Base-by-base conservation (phyloP, 2,113 vertebrate species). In the Phyllostomus discolor region DNA sequence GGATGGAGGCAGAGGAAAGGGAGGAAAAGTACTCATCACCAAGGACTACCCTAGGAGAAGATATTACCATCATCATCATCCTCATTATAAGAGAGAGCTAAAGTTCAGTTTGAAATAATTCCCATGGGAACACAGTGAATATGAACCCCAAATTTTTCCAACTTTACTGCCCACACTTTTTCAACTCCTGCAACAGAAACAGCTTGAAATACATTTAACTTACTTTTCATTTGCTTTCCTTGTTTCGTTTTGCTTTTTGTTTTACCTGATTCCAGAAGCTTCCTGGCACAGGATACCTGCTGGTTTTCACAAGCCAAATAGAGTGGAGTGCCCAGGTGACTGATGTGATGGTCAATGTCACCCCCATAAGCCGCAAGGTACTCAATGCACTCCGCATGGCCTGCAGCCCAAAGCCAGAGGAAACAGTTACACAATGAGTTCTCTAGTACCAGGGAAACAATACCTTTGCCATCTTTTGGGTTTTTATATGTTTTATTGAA, bases 201-300 rank as follows among this genome's bases (percentile, higher is more conserved):
- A 66, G 54, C 28, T 76, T 83, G 33, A 87, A 85, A 67, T 46
- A 78, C 38, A 26, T 46, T 81, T 76, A 57, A 50, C 4, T 1
- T 50, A 88, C 22, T 57, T 92, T 84, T 70, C 31, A 22, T 95
- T 75, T 64, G 31, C 81, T 91, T 41, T 41, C 41, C 80, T 92
- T 28, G 12, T 17, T 85, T 83, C 54, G 6, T 19, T 41, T 14
- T 24, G 7, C 73, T 90, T 97, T 94, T 31, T 33, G 12, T 64
- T 95, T 98, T 98, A 99, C 99, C 99, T 83, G 99, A 98, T n/a
- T 99, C 98, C 46, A 99, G 99, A 54, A 99, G 98, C 90, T 98
- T 99, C 98, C 80, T 99, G 82, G 96, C 99, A 81, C 98, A 98
- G 50, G 89, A 97, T 57, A 98, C 82, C 50, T 99, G 98, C 95